Percentiles rank a stretch among this genome's conserved stretches.
Conservation (phyloP, 2,888 invertebrate species). For the Brenthis daphne region DNA sequence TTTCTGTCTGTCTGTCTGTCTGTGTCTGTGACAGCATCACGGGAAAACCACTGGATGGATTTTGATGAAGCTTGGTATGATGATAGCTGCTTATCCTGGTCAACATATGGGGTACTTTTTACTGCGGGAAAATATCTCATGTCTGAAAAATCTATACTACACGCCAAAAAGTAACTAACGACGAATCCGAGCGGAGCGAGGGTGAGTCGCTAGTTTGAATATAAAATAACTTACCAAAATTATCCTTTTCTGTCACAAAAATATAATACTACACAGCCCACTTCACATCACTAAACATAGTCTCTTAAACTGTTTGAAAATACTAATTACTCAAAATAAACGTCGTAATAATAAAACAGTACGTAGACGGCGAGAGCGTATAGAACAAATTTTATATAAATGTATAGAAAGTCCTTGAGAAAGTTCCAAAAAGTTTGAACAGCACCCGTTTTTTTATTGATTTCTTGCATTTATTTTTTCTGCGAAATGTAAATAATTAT, state of each 20-base stretch:
- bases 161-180: too few species aligned
- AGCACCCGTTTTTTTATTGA: conserved; percentile 23
- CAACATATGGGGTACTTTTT: too few species aligned
- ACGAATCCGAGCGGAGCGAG: too few species aligned
- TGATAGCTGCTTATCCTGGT: too few species aligned
- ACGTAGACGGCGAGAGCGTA: conserved; percentile 69
- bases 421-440: conserved; percentile 50
- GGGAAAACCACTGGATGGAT: too few species aligned
- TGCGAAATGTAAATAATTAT: neutral
- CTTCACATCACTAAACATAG: conserved; percentile 59
- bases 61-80: too few species aligned
- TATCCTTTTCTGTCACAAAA: conserved; percentile 21
- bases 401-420: conserved; percentile 62
- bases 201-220: too few species aligned
- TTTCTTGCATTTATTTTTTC: conserved; percentile 34
- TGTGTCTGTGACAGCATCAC: too few species aligned
- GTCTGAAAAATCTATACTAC: too few species aligned
- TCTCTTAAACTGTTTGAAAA: conserved; percentile 44
- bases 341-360: conserved; percentile 71
- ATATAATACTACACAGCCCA: conserved; percentile 31
- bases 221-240: conserved; percentile 38
- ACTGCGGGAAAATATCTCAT: too few species aligned
- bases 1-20: too few species aligned
- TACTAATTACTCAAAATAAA: conserved; percentile 60
- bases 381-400: conserved; percentile 69